Evolutionary conservation across 2,113 vertebrate genomes (phyloP), one percentile per base, ranked within the genome.

Genomic region (Epinephelus cyanopodus): DNA sequence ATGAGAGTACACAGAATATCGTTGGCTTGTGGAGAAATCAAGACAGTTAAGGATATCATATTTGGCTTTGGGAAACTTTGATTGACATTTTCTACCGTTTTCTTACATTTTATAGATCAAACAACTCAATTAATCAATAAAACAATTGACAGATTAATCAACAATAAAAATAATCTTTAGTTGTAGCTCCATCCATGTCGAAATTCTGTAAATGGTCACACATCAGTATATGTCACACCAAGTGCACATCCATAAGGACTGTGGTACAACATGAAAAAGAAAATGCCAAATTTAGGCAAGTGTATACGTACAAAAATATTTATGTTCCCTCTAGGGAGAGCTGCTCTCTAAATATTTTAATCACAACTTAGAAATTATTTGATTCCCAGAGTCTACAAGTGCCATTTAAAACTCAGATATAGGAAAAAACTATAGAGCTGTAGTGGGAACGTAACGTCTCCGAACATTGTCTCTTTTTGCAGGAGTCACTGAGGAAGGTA

Each of bases 211-310:
- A 61, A 60, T 52, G 17, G 14, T 74, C 47, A 33, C 62, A 39
- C 15, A 39, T 60, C 79, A 60, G 33, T n/a, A 21, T 13, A 72
- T 58, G 60, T 84, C 17, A 63, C 50, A 67, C 33, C 17, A 37
- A 39, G 29, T 21, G 18, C 11, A 61, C 63, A 60, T 7, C 39
- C 42, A 71, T 3, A 6, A 69, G 23, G 48, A 58, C 61, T 75
- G 14, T 6, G 5, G 5, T 63, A 74, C 21, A 33, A 48, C 27
- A 62, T 18, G 7, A 3, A 17, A 33, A 64, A 5, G 15, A 63
- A 63, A 68, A 62, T 48, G 17, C 6, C 54, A n/a, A 5, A 53
- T 60, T 48, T 19, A 57, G 17, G 37, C 48, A 61, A 33, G 27
- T 62, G 23, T 13, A 17, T n/a, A 66, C 33, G 29, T 57, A 57